Conservation (phyloP, 2,797 vertebrate species). For the Denticeps clupeoides region DNA sequence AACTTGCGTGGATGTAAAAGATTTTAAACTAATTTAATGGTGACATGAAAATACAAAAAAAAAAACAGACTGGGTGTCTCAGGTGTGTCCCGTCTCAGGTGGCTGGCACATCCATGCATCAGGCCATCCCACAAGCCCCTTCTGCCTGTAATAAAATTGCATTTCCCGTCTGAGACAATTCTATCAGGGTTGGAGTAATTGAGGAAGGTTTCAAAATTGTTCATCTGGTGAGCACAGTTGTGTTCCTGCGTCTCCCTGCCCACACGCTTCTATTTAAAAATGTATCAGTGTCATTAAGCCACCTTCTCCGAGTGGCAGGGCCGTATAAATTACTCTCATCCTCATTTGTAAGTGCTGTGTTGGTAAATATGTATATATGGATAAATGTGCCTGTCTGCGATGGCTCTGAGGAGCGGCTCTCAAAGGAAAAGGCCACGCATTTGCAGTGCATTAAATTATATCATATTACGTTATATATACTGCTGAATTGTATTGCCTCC, state of each 20-base stretch:
- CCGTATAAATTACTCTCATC: no score
- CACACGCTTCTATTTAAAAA: not conserved
- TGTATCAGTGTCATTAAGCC: not conserved
- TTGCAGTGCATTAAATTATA: constrained; percentile 1
- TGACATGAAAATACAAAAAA: no score
- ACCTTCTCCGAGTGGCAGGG: no score
- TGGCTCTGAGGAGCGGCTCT: no score
- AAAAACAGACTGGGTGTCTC: no score
- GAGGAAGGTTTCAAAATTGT: not conserved
- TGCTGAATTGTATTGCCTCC: not conserved
- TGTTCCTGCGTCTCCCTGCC: not conserved
- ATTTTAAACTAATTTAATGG: no score
- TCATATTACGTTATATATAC: no score
- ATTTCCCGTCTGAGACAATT: not conserved
- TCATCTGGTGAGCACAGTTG: not conserved
- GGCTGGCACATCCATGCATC: not conserved
- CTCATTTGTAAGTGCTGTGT: no score
- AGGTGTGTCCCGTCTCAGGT: not conserved
- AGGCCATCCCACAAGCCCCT: not conserved
- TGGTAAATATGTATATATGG: no score
- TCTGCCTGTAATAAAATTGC: constrained; percentile 2
- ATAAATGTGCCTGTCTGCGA: no score
- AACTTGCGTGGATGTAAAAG: no score
- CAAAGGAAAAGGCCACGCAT: not conserved
- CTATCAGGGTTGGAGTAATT: not conserved